Percentiles rank a stretch among this genome's conserved stretches.
phyloP scores from a whole-genome alignment of 2,888 invertebrate genomes.

The Hirtodrosophila histrioides region DNA sequence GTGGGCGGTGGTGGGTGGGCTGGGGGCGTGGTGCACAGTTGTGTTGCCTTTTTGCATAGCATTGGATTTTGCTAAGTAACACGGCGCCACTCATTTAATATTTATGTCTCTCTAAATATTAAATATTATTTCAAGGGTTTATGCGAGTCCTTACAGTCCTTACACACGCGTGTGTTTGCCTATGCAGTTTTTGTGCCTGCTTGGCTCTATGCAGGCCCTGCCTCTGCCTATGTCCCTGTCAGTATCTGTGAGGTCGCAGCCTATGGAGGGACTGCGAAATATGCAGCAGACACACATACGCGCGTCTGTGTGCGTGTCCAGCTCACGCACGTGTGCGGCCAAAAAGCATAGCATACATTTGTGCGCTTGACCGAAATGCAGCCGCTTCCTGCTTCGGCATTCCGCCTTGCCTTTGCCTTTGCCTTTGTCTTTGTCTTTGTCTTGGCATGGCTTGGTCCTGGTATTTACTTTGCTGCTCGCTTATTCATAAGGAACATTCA shows the following conservation, averaged over 20 bases:
- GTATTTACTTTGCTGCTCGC: conserved; percentile 47
- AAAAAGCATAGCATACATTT: conserved; percentile 70
- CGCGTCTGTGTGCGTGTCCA: conserved; percentile 17
- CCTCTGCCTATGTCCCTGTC: conserved; percentile 13
- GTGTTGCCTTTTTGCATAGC: conserved; percentile 81
- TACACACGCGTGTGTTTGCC: conserved; percentile 27
- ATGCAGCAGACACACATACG: conserved; percentile 30
- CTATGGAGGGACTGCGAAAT: conserved; percentile 24
- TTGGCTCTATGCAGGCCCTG: conserved; percentile 26
- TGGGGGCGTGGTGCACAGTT: conserved; percentile 51
- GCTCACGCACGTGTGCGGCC: conserved; percentile 11
- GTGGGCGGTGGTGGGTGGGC: background rate
- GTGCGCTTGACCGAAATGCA: conserved; percentile 75
- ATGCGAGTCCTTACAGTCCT: conserved; percentile 52
- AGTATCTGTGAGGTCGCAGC: conserved; percentile 20
- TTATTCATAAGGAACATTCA: conserved; percentile 44
- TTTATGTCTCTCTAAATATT: conserved; percentile 85
- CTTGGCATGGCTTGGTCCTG: conserved; percentile 7
- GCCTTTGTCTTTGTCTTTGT: conserved; percentile 22
- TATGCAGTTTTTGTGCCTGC: conserved; percentile 53
- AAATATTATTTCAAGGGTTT: conserved; percentile 85
- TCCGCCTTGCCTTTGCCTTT: conserved; percentile 41
- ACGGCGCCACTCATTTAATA: conserved; percentile 84
- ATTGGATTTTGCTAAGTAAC: conserved; percentile 84
- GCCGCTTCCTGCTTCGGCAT: conserved; percentile 54